A percentile compares a stretch with the other conserved stretches of the same genome.
Conservation (phyloP, 2,888 invertebrate species). For the Synanthedon vespiformis region DNA sequence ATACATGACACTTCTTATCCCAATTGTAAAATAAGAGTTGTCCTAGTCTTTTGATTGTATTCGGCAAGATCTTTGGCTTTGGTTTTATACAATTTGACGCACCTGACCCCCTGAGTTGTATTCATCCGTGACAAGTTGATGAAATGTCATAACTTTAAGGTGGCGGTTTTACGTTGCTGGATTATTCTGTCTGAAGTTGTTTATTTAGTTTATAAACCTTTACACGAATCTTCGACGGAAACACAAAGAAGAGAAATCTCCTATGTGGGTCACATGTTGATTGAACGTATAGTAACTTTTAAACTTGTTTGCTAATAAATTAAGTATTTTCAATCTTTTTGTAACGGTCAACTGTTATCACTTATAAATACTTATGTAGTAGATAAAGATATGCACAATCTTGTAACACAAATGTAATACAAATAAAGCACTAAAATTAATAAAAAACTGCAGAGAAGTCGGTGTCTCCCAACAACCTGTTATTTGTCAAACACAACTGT, state of each 20-base stretch:
- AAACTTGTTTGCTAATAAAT: neutral
- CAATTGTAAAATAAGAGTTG: neutral
- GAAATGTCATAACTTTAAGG: conserved; percentile 28
- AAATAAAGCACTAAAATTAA: conserved; percentile 34
- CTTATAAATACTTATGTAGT: too few relatives aligned
- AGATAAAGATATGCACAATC: conserved; percentile 8
- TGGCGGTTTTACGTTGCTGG: conserved; percentile 10
- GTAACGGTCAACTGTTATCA: neutral
- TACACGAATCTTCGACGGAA: conserved; percentile 19
- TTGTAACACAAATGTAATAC: conserved; percentile 17
- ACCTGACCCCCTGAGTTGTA: conserved; percentile 52
- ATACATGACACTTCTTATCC: neutral
- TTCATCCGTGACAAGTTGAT: conserved; percentile 51
- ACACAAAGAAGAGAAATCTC: conserved; percentile 65
- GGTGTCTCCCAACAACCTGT: conserved; percentile 67
- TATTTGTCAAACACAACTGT: conserved; percentile 63
- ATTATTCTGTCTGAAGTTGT: neutral
- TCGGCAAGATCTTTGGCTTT: neutral
- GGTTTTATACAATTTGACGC: conserved; percentile 8
- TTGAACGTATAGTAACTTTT: conserved; percentile 29
- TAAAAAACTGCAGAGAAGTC: conserved; percentile 56
- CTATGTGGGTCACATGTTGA: conserved; percentile 70
- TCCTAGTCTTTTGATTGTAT: neutral
- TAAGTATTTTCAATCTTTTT: neutral
- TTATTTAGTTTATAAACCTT: neutral